Evolutionary conservation across 2,797 vertebrate species (phyloP).

Genomic region (Vultur gryphus): DNA sequence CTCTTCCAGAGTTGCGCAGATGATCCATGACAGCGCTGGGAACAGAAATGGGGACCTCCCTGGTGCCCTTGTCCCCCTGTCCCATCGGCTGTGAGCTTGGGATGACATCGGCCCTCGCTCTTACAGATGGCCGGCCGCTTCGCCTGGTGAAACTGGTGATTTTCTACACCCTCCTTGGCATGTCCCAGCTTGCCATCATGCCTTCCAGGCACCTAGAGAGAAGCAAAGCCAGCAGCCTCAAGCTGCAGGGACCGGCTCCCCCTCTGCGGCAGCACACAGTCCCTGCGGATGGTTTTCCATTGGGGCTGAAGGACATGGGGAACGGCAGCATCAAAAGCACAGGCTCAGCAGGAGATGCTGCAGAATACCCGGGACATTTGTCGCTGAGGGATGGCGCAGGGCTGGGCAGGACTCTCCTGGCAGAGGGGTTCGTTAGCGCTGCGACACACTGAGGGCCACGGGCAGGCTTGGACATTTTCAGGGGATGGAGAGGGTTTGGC

Average conservation of each 20-base stretch:
- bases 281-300: not conserved
- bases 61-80: not conserved
- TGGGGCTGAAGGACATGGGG: rapidly evolving
- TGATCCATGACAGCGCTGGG: not conserved
- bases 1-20: not conserved
- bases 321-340: rapidly evolving
- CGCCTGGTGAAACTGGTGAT: rapidly evolving
- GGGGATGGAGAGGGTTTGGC: not conserved
- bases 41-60: not conserved
- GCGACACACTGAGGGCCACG: rapidly evolving
- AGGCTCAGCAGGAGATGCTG: not conserved
- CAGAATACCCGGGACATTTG: not conserved
- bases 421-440: rapidly evolving
- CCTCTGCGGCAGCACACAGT: rapidly evolving
- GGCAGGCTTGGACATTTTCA: not conserved
- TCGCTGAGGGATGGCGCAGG: not conserved
- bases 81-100: rapidly evolving
- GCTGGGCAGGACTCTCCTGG: not conserved
- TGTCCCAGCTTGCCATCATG: rapidly evolving
- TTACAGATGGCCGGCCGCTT: rapidly evolving
- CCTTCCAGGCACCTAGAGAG: not conserved
- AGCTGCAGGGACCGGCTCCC: not conserved
- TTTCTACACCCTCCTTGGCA: rapidly evolving
- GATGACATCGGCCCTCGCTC: not conserved
- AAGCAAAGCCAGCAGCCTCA: not conserved